Evolutionary conservation across 2,888 invertebrate species (phyloP).

Genomic region (Thymelicus acteon): DNA sequence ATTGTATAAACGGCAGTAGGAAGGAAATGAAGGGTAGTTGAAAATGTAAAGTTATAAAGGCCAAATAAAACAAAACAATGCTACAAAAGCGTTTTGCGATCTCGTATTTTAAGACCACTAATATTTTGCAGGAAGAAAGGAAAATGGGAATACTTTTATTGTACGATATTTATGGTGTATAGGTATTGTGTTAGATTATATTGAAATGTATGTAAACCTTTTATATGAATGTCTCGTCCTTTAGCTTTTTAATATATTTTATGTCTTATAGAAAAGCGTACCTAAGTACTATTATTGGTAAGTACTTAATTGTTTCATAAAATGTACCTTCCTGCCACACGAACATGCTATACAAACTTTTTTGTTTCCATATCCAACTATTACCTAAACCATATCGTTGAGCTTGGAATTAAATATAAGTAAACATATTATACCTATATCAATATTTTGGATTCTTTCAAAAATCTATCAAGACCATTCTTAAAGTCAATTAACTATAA

Average conservation of each 20-base stretch:
- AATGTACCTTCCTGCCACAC: no score
- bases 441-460: slow-evolving; percentile 47
- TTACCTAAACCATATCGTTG: slow-evolving; percentile 62
- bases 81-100: slow-evolving; percentile 2
- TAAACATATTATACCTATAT: slow-evolving; percentile 23
- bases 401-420: slow-evolving; percentile 47
- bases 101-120: slow-evolving; percentile 2
- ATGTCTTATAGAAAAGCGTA: slow-evolving; percentile 38
- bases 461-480: slow-evolving; percentile 62
- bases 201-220: slow-evolving; percentile 39
- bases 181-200: slow-evolving; percentile 30
- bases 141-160: slow-evolving; percentile 10
- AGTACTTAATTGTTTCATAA: no score
- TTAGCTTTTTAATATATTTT: slow-evolving; percentile 49
- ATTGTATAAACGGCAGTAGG: background rate
- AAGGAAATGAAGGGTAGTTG: slow-evolving; percentile 18
- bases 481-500: slow-evolving; percentile 72
- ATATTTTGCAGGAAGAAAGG: background rate
- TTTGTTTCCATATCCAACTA: slow-evolving; percentile 54
- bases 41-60: background rate
- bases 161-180: slow-evolving; percentile 7
- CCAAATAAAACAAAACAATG: background rate
- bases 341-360: background rate
- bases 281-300: no score
- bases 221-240: slow-evolving; percentile 39